phyloP scores from a whole-genome alignment of 2,113 vertebrate species.

The Varanus komodoensis region DNA sequence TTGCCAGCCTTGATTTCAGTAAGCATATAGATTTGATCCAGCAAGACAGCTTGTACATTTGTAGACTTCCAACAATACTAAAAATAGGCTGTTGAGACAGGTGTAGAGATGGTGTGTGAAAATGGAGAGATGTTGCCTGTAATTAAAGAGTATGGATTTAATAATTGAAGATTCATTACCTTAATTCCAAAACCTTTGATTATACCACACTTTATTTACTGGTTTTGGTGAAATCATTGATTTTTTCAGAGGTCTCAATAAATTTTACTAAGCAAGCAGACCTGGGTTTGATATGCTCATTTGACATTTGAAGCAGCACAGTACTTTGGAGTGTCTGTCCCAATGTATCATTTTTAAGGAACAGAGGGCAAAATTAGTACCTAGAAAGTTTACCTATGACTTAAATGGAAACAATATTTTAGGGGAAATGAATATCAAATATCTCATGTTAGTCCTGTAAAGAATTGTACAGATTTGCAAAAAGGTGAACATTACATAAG shows the following conservation, averaged over 20 bases:
- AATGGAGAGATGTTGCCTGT: fast-evolving
- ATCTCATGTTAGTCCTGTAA: slow-evolving; percentile 69
- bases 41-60: background rate
- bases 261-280: slow-evolving; percentile 3
- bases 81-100: slow-evolving; percentile 16
- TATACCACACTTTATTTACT: slow-evolving; percentile 55
- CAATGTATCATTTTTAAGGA: slow-evolving; percentile 9
- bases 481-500: slow-evolving; percentile 52
- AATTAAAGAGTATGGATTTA: slow-evolving; percentile 51
- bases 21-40: background rate
- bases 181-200: slow-evolving; percentile 46
- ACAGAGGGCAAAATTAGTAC: slow-evolving; percentile 34
- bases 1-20: no score
- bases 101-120: slow-evolving; percentile 24
- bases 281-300: slow-evolving; percentile 25
- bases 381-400: slow-evolving; percentile 54
- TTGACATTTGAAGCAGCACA: background rate
- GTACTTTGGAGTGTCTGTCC: background rate
- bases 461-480: slow-evolving; percentile 67
- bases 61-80: background rate
- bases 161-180: slow-evolving; percentile 47
- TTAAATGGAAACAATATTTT: slow-evolving; percentile 52
- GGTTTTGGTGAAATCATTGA: slow-evolving; percentile 46
- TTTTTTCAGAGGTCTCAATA: slow-evolving; percentile 53
- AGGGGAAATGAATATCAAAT: slow-evolving; percentile 52